These are phyloP conservation scores for Bombus huntii DNA, from an alignment of 1,140 invertebrate genomes.

Conservation along the genomic window DNA sequence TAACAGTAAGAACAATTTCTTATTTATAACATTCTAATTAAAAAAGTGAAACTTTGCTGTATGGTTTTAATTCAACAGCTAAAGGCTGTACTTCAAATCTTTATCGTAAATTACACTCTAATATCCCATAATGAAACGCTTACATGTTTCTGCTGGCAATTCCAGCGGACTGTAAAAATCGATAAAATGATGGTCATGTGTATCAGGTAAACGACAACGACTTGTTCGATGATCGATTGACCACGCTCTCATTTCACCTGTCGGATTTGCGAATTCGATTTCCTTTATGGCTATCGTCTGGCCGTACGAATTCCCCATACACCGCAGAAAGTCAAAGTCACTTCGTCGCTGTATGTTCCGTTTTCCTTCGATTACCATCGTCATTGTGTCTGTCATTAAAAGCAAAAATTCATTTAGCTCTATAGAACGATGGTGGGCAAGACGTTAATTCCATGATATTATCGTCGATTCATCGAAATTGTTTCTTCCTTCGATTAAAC, in stretches of 20 bases:
- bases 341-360: not conserved
- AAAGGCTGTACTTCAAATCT: not conserved
- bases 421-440: accelerated
- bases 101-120: not conserved
- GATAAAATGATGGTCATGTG: slow-evolving; percentile 41
- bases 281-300: slow-evolving; percentile 38
- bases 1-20: not conserved
- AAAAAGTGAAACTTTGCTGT: not conserved
- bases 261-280: slow-evolving; percentile 56
- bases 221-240: slow-evolving; percentile 43
- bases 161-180: slow-evolving; percentile 10
- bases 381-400: not conserved
- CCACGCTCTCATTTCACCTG: slow-evolving; percentile 55
- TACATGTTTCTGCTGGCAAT: not conserved
- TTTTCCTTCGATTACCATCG: not conserved
- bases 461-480: no score
- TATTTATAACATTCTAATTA: not conserved
- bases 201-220: slow-evolving; percentile 56
- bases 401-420: not conserved
- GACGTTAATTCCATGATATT: not conserved
- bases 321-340: slow-evolving; percentile 14
- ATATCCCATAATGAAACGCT: not conserved
- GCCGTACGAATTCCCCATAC: slow-evolving; percentile 10
- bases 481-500: no score
- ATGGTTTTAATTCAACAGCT: not conserved